phyloP scores from a whole-genome alignment of 2,113 vertebrate species.

The Heterotilapia buettikoferi region DNA sequence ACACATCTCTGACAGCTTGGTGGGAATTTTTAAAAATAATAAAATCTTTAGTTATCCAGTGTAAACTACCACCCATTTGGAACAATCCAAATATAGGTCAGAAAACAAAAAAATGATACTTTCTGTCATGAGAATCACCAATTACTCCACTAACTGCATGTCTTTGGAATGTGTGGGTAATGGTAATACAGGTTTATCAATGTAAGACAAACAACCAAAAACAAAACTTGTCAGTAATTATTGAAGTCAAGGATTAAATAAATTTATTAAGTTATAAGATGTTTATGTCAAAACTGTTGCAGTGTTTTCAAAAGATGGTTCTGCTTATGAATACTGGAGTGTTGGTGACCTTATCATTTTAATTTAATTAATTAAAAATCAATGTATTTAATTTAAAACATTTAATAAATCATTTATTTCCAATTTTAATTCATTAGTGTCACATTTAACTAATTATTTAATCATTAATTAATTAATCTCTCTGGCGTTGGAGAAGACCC shows the following conservation, averaged over 20 bases:
- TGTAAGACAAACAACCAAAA: background rate
- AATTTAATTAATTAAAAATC: background rate
- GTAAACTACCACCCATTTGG: background rate
- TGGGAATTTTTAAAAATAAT: background rate
- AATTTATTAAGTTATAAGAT: background rate
- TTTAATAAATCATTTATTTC: background rate
- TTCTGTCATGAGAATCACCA: background rate
- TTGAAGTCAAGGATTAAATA: background rate
- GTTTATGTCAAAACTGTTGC: background rate
- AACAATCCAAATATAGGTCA: background rate
- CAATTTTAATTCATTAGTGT: background rate
- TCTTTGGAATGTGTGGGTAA: background rate
- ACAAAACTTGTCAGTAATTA: background rate
- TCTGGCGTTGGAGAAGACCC: background rate
- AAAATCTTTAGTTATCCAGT: background rate
- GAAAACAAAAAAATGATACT: background rate
- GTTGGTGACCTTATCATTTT: background rate
- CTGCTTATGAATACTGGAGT: background rate
- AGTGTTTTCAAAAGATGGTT: background rate
- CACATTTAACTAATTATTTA: background rate
- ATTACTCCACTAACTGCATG: background rate
- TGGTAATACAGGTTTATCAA: background rate
- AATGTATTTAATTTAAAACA: background rate
- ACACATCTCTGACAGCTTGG: background rate
- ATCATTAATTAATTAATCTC: background rate